phyloP scores from a whole-genome alignment of 2,113 vertebrate genomes.

The Festucalex cinctus region DNA sequence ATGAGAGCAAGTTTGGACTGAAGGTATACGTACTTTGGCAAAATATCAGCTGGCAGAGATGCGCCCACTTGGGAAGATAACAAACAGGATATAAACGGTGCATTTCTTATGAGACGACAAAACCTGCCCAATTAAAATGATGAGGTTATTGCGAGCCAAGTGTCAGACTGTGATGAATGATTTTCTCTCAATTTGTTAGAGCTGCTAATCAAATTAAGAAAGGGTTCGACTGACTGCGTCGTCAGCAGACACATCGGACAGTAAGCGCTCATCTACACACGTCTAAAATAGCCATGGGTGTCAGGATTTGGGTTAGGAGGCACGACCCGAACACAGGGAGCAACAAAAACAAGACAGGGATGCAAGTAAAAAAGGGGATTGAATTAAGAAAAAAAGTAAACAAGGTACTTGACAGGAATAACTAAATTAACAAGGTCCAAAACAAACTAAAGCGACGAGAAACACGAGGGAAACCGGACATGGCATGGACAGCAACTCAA shows the following conservation, averaged over 20 bases:
- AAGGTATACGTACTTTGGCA: constrained; percentile 5
- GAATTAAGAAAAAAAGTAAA: too few species aligned
- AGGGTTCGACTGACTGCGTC: neutral
- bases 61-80: neutral
- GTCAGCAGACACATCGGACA: neutral
- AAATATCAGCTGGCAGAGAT: neutral
- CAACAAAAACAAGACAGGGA: too few species aligned
- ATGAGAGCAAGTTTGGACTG: constrained; percentile 12
- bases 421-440: too few species aligned
- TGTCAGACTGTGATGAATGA: constrained; percentile 20
- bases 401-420: too few species aligned
- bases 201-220: constrained; percentile 3
- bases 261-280: too few species aligned
- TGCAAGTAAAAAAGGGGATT: too few species aligned
- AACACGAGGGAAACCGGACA: too few species aligned
- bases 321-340: too few species aligned
- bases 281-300: too few species aligned
- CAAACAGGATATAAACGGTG: neutral
- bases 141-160: constrained; percentile 7
- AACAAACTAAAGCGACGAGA: too few species aligned
- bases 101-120: constrained; percentile 8
- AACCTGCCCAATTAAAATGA: constrained; percentile 23
- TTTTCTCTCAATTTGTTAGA: constrained; percentile 7
- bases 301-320: too few species aligned
- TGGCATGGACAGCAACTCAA: too few species aligned